Evolutionary conservation across 2,888 invertebrate species (phyloP).

Genomic region (Tenthredo distinguenda): DNA sequence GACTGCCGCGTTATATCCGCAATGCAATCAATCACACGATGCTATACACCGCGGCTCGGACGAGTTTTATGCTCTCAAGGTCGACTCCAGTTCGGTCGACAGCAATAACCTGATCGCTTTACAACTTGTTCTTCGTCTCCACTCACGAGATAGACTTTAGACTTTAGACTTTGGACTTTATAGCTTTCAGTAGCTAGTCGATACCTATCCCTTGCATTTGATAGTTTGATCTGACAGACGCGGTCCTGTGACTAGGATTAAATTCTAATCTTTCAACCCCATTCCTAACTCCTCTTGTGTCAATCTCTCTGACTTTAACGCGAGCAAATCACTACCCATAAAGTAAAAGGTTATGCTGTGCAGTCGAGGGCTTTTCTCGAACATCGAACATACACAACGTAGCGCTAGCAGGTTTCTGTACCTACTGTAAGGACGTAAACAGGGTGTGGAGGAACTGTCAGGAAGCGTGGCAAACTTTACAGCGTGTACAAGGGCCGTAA

Average conservation of each 20-base stretch:
- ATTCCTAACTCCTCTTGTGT: neutral
- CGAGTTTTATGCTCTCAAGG: slow-evolving; percentile 29
- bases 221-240: neutral
- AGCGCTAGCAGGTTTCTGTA: neutral
- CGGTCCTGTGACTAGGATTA: neutral
- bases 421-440: neutral
- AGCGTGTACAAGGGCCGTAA: slow-evolving; percentile 58
- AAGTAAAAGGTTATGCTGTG: slow-evolving; percentile 6
- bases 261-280: neutral
- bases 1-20: slow-evolving; percentile 43
- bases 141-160: neutral
- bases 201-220: neutral
- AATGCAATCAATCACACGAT: slow-evolving; percentile 44
- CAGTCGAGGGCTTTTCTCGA: neutral
- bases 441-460: slow-evolving; percentile 52
- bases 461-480: slow-evolving; percentile 62
- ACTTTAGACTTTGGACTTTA: neutral
- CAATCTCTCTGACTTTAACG: neutral
- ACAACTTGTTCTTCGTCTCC: neutral
- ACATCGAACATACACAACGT: neutral
- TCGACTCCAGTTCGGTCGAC: neutral
- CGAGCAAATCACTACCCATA: neutral
- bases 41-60: slow-evolving; percentile 2
- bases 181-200: neutral
- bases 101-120: slow-evolving; percentile 45